Base-by-base conservation (phyloP, 2,113 vertebrate genomes). In the Ictalurus punctatus region DNA sequence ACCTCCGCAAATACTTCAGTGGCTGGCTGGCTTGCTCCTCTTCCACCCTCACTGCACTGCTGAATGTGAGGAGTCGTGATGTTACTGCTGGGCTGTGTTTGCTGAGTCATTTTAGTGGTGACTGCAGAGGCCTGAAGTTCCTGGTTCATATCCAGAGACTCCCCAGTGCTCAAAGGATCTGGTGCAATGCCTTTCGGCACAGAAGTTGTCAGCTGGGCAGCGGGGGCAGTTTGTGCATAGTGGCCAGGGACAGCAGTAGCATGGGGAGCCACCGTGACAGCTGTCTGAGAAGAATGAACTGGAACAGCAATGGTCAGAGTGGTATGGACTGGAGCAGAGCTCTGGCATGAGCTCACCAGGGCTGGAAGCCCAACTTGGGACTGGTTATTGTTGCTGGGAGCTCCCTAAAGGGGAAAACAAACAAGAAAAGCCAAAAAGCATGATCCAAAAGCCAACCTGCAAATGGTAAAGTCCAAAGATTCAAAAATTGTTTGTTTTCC, bases 51-150 rank as follows among this genome's bases (percentile, higher is more conserved):
- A 27, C 56, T 67, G 58, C 71, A 69, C 52, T 87, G 89, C 81
- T 89, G 88, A 37, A 78, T 54, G 56, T 79, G 84, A 59, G 54
- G 81, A 67, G 80, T 82, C 23, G 30, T 65, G 73, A 54, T 84
- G 92, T 91, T 4, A 91, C 78, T 91, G 95, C 93, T 87, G 96
- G 94, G 87, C 40, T 82, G 83, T 93, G 95, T 93, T 34, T 87
- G 90, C 63, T 85, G 90, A 74, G 54, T 87, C 82, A 89, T 65
- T 23, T 74, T 52, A 40, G 59, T 19, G 54, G 69, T 19, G 21
- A 40, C 65, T 85, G 56, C 83, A 87, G 80, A 52, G 30, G 94
- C 92, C 95, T 96, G 93, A 0, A 0, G 93, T 93, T 89, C 92
- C 81, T 90, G 89, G 91, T 71, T 85, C 48, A 81, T 67, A 54